Conservation (phyloP, 2,113 vertebrate genomes). For the Montifringilla adamsi region DNA sequence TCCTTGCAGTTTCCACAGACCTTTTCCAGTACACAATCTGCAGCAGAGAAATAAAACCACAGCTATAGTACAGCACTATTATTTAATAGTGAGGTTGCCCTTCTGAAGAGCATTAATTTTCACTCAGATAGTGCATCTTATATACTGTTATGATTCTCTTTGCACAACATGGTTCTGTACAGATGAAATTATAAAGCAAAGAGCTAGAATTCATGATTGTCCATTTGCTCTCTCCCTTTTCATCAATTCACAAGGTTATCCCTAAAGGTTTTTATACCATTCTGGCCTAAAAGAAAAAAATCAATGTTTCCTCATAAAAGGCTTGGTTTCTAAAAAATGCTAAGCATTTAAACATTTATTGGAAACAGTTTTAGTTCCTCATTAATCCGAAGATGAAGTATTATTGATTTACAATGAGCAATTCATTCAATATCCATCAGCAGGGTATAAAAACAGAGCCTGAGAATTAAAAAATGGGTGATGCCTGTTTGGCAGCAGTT, state of each 20-base stretch:
- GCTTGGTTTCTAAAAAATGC: slow-evolving; percentile 68
- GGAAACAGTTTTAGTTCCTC: slow-evolving; percentile 67
- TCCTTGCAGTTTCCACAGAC: neutral
- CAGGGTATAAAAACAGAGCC: slow-evolving; percentile 58
- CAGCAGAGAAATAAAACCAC: neutral
- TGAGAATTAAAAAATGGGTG: slow-evolving; percentile 60
- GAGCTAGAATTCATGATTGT: neutral
- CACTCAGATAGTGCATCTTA: neutral
- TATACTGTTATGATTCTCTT: neutral
- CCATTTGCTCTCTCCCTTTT: slow-evolving; percentile 4
- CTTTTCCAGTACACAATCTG: neutral
- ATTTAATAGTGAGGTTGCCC: neutral
- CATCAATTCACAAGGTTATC: slow-evolving; percentile 51
- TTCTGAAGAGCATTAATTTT: neutral
- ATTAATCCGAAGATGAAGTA: slow-evolving; percentile 66
- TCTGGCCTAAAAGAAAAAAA: neutral
- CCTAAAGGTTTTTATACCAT: slow-evolving; percentile 59
- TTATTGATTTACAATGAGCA: slow-evolving; percentile 69
- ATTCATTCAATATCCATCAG: slow-evolving; percentile 63
- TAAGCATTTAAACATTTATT: slow-evolving; percentile 73
- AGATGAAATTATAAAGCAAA: slow-evolving; percentile 54
- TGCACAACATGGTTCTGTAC: neutral
- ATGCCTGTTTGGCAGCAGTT: slow-evolving; percentile 69
- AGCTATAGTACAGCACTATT: neutral
- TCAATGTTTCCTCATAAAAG: slow-evolving; percentile 58